Conservation (phyloP, 2,113 vertebrate species). For the Mesitornis unicolor region DNA sequence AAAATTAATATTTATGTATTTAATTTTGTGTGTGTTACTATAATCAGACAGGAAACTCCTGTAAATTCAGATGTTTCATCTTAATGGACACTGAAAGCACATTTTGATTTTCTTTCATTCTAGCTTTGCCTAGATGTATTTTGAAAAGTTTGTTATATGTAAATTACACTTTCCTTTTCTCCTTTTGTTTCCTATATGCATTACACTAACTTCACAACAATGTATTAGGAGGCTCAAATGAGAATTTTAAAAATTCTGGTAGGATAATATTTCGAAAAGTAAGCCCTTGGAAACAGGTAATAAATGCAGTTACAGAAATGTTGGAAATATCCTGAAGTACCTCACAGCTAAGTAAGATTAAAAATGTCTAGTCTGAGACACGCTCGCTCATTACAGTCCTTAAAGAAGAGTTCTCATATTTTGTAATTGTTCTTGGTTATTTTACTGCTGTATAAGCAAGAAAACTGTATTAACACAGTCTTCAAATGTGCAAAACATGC, state of each 20-base stretch:
- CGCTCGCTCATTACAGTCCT: background rate
- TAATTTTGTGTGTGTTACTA: constrained; percentile 70
- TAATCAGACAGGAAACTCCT: constrained; percentile 48
- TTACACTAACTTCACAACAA: background rate
- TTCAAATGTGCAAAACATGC: background rate
- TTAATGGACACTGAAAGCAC: constrained; percentile 1
- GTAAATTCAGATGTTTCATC: constrained; percentile 59
- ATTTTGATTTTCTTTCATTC: constrained; percentile 35
- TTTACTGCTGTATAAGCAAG: background rate
- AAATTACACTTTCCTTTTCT: background rate
- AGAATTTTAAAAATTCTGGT: background rate
- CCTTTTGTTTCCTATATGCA: background rate
- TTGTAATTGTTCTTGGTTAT: background rate
- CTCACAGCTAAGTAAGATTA: background rate
- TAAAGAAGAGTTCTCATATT: background rate
- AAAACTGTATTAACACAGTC: background rate
- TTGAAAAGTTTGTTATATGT: constrained; percentile 38
- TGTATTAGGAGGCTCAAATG: background rate
- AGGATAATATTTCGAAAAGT: constrained; percentile 25
- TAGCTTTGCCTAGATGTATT: constrained; percentile 25
- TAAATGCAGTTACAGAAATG: background rate
- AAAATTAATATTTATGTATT: constrained; percentile 77
- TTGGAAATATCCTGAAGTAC: background rate
- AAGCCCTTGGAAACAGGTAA: constrained; percentile 4
- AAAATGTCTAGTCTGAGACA: background rate